Evolutionary conservation across 2,113 vertebrate genomes (phyloP).

Genomic region (Rhinichthys klamathensis): DNA sequence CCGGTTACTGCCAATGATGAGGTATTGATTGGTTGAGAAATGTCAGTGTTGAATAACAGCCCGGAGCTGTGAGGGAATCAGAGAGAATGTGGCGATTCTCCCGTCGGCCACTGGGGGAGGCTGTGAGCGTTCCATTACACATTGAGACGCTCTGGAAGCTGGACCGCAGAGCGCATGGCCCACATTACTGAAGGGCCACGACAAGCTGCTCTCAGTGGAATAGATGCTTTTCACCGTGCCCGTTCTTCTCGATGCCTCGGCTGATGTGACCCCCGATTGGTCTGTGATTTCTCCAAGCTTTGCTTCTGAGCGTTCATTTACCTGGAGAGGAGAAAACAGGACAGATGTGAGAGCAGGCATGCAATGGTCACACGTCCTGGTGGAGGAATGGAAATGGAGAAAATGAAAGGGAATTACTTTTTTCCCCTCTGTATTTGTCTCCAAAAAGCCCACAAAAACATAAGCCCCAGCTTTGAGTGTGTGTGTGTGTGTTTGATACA

Average conservation of each 20-base stretch:
- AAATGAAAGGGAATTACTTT: conserved; percentile 47
- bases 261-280: not conserved
- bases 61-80: conserved; percentile 56
- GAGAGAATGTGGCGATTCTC: not conserved
- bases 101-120: conserved; percentile 57
- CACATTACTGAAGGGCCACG: conserved; percentile 13
- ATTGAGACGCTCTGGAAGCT: not conserved
- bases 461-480: conserved; percentile 17
- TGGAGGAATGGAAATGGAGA: conserved; percentile 15
- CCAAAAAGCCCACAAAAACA: conserved; percentile 2
- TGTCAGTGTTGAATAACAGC: conserved; percentile 68
- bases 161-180: not conserved
- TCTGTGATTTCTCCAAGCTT: conserved; percentile 31
- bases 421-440: not conserved
- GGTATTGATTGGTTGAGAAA: conserved; percentile 67
- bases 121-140: conserved; percentile 47
- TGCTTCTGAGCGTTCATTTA: conserved; percentile 24
- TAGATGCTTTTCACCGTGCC: conserved; percentile 17
- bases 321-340: conserved; percentile 11
- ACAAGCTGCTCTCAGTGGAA: conserved; percentile 24
- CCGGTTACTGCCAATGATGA: conserved; percentile 66
- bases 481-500: not conserved
- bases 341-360: conserved; percentile 15
- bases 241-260: not conserved
- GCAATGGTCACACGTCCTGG: conserved; percentile 24